Base-by-base conservation (phyloP, 2,888 invertebrate species). In the Sphaerophoria rueppellii region DNA sequence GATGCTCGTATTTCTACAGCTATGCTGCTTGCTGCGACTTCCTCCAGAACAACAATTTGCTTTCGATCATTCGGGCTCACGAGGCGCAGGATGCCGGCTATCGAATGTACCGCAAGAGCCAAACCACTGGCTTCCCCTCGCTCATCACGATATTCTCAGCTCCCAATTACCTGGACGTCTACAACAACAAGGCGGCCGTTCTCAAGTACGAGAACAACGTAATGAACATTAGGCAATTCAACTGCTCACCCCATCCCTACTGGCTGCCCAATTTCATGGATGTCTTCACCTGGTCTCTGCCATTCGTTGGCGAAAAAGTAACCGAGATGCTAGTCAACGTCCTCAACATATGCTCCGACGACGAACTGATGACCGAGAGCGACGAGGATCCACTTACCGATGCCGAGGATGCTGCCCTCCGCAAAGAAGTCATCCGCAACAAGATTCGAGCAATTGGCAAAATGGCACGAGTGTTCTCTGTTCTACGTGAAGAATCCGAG, bases 261-360 rank as follows among this genome's bases (percentile, higher is more conserved):
- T 99, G 99, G 99, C 93, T 99, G 93, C 99, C 99, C 89, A 99
- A 99, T 93, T 99, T 99, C 93, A 99, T 99, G 99, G 99, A 99
- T 93, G 99, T 99, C 86, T 99, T 99, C 93, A 99, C 99, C 90
- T 99, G 99, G 99, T 99, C 99, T 88, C 94, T 99, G 92, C 99
- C 99, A 88, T 99, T 99, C 93, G 99, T 99, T 87, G 99, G 99
- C 88, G 99, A 99, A 93, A 99, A 95, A 78, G 99, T 99, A 88
- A 99, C 99, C 90, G 99, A 99, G 93, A 99, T 99, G 99, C 94
- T 99, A 93, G 99, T 99, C 89, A 99, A 99, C 93, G 98, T 99
- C 88, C 95, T 99, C 92, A 99, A 98, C 94, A 99, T 99, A 92
- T 99, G 99, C 93, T 99, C 99, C 89, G 99, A 99, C 93, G 99